Evolutionary conservation across 2,888 invertebrate species (phyloP).

Genomic region (Phyllotreta cruciferae): DNA sequence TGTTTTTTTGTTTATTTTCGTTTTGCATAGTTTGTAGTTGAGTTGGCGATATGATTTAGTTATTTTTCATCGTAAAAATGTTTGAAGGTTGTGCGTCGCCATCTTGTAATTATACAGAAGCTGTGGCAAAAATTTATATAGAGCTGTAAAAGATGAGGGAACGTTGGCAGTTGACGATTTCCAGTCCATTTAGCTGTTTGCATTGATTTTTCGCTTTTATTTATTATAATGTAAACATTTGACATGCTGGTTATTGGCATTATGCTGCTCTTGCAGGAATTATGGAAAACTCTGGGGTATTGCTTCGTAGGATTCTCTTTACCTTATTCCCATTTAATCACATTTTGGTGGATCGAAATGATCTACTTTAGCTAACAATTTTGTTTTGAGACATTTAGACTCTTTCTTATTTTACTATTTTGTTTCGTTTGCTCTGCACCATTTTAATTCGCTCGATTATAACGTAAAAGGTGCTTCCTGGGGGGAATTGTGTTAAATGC

Average conservation of each 20-base stretch:
- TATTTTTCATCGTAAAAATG: constrained; percentile 51
- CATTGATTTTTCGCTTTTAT: constrained; percentile 33
- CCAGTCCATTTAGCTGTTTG: constrained; percentile 42
- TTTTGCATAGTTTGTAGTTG: constrained; percentile 45
- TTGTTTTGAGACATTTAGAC: too few species aligned
- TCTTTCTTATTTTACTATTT: not conserved
- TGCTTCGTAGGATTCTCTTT: too few species aligned
- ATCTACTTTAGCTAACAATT: too few species aligned
- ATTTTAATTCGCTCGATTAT: not conserved
- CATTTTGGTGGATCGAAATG: too few species aligned
- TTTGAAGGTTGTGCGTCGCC: constrained; percentile 57
- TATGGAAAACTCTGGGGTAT: too few species aligned
- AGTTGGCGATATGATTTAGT: constrained; percentile 54
- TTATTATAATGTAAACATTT: constrained; percentile 17
- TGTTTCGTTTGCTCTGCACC: not conserved
- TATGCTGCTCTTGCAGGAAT: too few species aligned
- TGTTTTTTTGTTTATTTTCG: constrained; percentile 42
- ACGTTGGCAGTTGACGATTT: constrained; percentile 42
- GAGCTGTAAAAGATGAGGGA: constrained; percentile 35
- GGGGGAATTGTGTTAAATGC: not conserved
- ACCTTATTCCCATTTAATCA: too few species aligned
- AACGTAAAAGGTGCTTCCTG: too few species aligned
- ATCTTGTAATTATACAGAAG: constrained; percentile 47
- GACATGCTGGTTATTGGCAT: not conserved
- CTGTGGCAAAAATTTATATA: constrained; percentile 41